These are phyloP conservation scores for Coracopsis vasa DNA, from an alignment of 2,113 vertebrate genomes.

Conservation along the genomic window DNA sequence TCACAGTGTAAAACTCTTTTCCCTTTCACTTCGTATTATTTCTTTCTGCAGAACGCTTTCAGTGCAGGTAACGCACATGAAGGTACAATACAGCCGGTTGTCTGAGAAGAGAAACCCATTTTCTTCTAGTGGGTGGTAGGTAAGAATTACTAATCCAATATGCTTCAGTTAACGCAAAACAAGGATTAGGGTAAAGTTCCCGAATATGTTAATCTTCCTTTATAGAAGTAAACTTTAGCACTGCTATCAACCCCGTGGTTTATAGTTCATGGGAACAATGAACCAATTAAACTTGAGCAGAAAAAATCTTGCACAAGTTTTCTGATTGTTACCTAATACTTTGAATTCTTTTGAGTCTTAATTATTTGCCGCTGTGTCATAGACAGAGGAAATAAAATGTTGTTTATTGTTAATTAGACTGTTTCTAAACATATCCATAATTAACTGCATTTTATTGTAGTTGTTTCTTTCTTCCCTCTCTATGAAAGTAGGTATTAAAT, in stretches of 20 bases:
- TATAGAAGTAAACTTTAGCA: constrained; percentile 80
- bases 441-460: constrained; percentile 58
- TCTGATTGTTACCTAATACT: constrained; percentile 78
- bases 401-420: constrained; percentile 73
- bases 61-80: constrained; percentile 64
- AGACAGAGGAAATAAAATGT: constrained; percentile 69
- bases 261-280: constrained; percentile 81
- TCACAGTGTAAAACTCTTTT: constrained; percentile 57
- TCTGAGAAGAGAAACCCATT: constrained; percentile 75
- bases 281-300: constrained; percentile 79
- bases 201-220: constrained; percentile 86
- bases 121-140: constrained; percentile 84
- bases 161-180: constrained; percentile 89
- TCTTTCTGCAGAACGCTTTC: constrained; percentile 65
- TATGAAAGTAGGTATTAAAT: constrained; percentile 66
- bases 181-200: constrained; percentile 90
- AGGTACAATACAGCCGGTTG: constrained; percentile 75
- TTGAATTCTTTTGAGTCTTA: constrained; percentile 78
- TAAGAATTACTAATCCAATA: constrained; percentile 91
- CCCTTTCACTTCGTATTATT: constrained; percentile 62
- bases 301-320: constrained; percentile 73
- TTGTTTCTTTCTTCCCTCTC: constrained; percentile 57
- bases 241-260: constrained; percentile 73
- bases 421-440: constrained; percentile 70
- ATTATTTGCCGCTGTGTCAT: constrained; percentile 71